A percentile compares a stretch with the other conserved stretches of the same genome.
These are phyloP conservation scores for Helarctos malayanus DNA, from an alignment of 2,797 vertebrate species.

Conservation along the genomic window DNA sequence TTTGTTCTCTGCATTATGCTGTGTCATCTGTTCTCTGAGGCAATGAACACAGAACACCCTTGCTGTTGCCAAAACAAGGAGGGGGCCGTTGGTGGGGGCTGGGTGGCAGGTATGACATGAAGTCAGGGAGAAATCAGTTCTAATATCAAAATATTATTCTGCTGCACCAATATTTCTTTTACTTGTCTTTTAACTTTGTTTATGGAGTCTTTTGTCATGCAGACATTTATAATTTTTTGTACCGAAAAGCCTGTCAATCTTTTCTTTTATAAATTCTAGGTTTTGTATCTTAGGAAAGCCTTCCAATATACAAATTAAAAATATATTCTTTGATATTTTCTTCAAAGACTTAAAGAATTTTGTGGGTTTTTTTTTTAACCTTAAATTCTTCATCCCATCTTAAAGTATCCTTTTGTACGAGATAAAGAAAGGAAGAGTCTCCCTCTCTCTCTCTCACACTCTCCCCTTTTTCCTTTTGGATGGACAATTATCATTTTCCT, in stretches of 20 bases:
- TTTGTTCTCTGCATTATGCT: constrained; percentile 54
- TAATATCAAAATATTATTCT: constrained; percentile 75
- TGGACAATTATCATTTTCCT: neutral
- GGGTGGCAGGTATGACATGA: neutral
- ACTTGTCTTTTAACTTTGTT: constrained; percentile 82
- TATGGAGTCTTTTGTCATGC: constrained; percentile 79
- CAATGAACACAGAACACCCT: neutral
- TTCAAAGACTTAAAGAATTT: constrained; percentile 13
- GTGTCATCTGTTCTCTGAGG: constrained; percentile 47
- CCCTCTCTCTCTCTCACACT: neutral
- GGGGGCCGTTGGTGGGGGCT: neutral
- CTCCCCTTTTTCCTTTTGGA: neutral
- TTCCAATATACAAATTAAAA: constrained; percentile 73
- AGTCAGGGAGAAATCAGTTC: constrained; percentile 46
- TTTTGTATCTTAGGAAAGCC: constrained; percentile 77
- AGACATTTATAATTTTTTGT: constrained; percentile 82
- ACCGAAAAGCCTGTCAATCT: constrained; percentile 81
- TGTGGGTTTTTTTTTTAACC: neutral
- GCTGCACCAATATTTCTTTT: constrained; percentile 48
- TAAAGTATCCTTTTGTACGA: neutral
- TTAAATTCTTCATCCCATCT: neutral
- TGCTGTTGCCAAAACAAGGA: neutral
- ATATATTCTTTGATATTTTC: constrained; percentile 59
- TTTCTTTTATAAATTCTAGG: constrained; percentile 81
- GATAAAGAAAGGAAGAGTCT: neutral